Evolutionary conservation across 1,140 invertebrate genomes (phyloP).

Genomic region (Mesaphorura yosii): DNA sequence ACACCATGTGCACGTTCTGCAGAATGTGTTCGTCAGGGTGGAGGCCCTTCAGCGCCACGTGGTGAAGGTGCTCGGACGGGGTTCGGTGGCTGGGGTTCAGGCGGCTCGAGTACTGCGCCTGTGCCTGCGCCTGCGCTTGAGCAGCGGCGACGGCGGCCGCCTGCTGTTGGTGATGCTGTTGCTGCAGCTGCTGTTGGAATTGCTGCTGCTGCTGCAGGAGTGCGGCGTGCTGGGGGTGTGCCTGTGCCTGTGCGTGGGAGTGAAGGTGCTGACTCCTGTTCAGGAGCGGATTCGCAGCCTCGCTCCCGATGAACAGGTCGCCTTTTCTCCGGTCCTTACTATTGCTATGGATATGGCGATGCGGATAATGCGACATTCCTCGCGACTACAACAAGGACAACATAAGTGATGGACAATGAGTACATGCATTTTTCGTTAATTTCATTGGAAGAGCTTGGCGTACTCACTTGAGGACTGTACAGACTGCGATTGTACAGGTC

Average conservation of each 20-base stretch:
- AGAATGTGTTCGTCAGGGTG: conserved; percentile 30
- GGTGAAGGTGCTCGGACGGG: conserved; percentile 28
- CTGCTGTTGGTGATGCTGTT: background rate
- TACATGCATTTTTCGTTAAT: background rate
- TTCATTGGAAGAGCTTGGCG: background rate
- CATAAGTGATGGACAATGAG: conserved; percentile 4
- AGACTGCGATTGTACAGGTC: conserved; percentile 28
- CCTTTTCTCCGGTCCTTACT: conserved; percentile 24
- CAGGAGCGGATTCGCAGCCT: conserved; percentile 27
- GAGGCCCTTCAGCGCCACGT: conserved; percentile 29
- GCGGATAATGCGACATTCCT: conserved; percentile 23
- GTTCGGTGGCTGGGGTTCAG: conserved; percentile 17
- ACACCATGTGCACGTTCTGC: conserved; percentile 32
- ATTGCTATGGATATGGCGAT: conserved; percentile 22
- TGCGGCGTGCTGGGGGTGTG: conserved; percentile 4
- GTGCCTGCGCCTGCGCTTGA: background rate
- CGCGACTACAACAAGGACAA: conserved; percentile 17
- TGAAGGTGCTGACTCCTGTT: conserved; percentile 23
- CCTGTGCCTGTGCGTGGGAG: background rate
- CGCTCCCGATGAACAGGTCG: conserved; percentile 24
- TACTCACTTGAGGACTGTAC: conserved; percentile 27
- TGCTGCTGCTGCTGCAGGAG: background rate
- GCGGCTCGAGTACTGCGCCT: conserved; percentile 10
- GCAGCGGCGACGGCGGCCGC: too few species aligned
- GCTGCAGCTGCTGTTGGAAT: conserved; percentile 4